These are phyloP conservation scores for Maylandia zebra DNA, from an alignment of 2,113 vertebrate genomes.

Conservation along the genomic window DNA sequence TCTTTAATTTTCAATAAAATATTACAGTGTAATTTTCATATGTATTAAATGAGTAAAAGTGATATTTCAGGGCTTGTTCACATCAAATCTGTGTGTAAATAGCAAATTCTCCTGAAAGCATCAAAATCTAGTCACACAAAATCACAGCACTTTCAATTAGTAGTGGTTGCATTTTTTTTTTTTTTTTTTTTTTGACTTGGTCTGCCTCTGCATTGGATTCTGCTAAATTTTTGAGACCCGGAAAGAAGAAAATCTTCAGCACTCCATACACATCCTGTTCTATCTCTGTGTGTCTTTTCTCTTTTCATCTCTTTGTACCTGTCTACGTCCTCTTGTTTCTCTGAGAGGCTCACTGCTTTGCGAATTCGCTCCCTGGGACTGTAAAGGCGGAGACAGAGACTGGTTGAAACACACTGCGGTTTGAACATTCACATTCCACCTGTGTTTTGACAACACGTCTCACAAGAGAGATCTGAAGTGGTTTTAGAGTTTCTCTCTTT, in stretches of 20 bases:
- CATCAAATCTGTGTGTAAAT: not conserved
- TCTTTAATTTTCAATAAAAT: not conserved
- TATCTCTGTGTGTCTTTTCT: not conserved
- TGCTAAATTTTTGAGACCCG: not conserved
- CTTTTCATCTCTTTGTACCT: slow-evolving; percentile 30
- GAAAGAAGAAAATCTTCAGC: not conserved
- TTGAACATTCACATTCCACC: slow-evolving; percentile 58
- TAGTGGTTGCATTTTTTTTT: not conserved
- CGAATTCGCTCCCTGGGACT: slow-evolving; percentile 27
- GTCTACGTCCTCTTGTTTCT: slow-evolving; percentile 13
- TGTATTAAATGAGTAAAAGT: not conserved
- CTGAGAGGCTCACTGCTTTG: slow-evolving; percentile 24
- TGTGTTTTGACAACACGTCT: slow-evolving; percentile 75
- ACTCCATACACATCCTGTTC: not conserved
- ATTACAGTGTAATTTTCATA: not conserved
- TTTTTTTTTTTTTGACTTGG: not conserved
- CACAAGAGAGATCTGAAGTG: slow-evolving; percentile 63
- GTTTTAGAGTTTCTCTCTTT: slow-evolving; percentile 68
- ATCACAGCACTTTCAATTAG: not conserved
- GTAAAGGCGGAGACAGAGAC: slow-evolving; percentile 49
- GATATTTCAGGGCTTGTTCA: slow-evolving; percentile 3
- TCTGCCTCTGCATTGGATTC: not conserved
- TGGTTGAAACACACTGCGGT: slow-evolving; percentile 54
- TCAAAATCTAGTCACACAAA: not conserved
- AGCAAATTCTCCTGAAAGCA: slow-evolving; percentile 13